These are phyloP conservation scores for Thaumetopoea pityocampa DNA, from an alignment of 1,140 invertebrate species.

Conservation along the genomic window DNA sequence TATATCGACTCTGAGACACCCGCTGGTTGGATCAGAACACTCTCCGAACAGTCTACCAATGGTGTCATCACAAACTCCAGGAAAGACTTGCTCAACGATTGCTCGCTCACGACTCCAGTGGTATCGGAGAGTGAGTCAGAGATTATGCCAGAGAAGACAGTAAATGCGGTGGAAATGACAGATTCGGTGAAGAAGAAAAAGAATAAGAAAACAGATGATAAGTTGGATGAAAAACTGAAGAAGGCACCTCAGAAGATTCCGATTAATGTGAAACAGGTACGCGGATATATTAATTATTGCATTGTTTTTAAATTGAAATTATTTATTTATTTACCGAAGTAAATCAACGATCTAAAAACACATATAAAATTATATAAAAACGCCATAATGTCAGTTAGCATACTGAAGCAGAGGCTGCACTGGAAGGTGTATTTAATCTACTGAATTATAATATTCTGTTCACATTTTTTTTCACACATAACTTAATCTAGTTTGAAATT, in stretches of 20 bases:
- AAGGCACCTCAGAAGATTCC: slow-evolving; percentile 50
- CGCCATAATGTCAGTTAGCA: too few relatives aligned
- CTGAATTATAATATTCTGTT: too few relatives aligned
- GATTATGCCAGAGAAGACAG: neutral
- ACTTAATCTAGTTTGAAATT: too few relatives aligned
- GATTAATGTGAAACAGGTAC: slow-evolving; percentile 57
- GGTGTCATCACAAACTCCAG: slow-evolving; percentile 54
- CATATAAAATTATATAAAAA: too few relatives aligned
- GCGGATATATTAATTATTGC: neutral
- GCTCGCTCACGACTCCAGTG: slow-evolving; percentile 22
- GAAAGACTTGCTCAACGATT: slow-evolving; percentile 54
- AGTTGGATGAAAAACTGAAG: slow-evolving; percentile 34
- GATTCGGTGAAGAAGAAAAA: slow-evolving; percentile 21
- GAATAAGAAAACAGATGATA: slow-evolving; percentile 35
- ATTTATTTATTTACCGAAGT: too few relatives aligned
- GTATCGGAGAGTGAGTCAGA: slow-evolving; percentile 39
- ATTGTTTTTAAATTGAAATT: neutral
- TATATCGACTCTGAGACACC: slow-evolving; percentile 66
- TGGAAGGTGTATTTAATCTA: too few relatives aligned
- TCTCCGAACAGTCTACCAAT: slow-evolving; percentile 53
- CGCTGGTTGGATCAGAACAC: slow-evolving; percentile 51
- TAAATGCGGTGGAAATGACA: too few relatives aligned
- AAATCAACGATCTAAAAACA: too few relatives aligned
- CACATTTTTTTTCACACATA: too few relatives aligned
- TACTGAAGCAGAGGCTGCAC: too few relatives aligned